Percentiles rank a stretch among this genome's conserved stretches.
Evolutionary conservation across 2,888 invertebrate genomes (phyloP).

Genomic region (Dorcus parallelipipedus): DNA sequence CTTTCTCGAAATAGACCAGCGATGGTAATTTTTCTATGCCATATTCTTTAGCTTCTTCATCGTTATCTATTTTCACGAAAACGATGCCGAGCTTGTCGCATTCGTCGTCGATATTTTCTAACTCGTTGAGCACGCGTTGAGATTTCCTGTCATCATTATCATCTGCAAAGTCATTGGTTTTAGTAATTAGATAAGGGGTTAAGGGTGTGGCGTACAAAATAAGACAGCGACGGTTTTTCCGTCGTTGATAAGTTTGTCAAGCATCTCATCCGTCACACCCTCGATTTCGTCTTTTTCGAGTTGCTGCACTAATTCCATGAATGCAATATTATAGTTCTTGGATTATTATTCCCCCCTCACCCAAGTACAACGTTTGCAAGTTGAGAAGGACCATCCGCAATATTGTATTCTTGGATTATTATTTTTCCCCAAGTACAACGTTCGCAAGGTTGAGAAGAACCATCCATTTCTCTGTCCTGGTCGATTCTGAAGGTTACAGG

Average conservation of each 20-base stretch:
- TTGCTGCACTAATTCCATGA: conserved; percentile 58
- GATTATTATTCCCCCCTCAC: too few relatives aligned
- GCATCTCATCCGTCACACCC: conserved; percentile 92
- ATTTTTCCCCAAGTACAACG: too few relatives aligned
- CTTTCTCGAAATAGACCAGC: conserved; percentile 75
- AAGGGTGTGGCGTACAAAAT: conserved; percentile 67
- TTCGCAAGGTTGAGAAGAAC: too few relatives aligned
- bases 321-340: too few relatives aligned
- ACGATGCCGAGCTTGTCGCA: conserved; percentile 84
- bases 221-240: conserved; percentile 86
- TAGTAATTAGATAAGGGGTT: not conserved
- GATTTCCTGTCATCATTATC: conserved; percentile 87
- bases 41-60: conserved; percentile 85
- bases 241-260: conserved; percentile 83
- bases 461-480: too few relatives aligned
- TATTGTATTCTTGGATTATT: too few relatives aligned
- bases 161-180: conserved; percentile 54
- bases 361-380: too few relatives aligned
- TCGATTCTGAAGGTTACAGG: too few relatives aligned
- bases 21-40: conserved; percentile 86
- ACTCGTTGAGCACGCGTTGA: conserved; percentile 77
- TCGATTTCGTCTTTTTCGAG: conserved; percentile 91
- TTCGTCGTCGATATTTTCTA: conserved; percentile 93
- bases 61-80: conserved; percentile 90
- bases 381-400: too few relatives aligned